A percentile compares a stretch with the other conserved stretches of the same genome.
Conservation (phyloP, 2,797 vertebrate species). For the Gymnopithys bicolor region DNA sequence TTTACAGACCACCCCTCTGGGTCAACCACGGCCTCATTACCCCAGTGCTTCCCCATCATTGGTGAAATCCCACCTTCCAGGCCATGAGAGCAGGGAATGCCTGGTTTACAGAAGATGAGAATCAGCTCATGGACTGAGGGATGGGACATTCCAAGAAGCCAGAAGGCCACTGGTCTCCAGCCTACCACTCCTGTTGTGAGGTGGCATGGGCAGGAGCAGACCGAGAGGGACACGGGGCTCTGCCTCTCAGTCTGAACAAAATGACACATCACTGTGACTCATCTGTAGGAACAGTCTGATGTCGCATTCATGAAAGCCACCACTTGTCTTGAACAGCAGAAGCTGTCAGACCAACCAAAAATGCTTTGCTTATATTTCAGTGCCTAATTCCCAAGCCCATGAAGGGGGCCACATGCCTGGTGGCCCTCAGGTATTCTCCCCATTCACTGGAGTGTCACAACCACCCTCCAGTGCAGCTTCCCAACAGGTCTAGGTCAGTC, state of each 20-base stretch:
- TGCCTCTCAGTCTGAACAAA: background rate
- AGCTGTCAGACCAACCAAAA: background rate
- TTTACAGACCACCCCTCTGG: fast-evolving
- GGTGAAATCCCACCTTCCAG: background rate
- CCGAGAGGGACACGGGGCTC: background rate
- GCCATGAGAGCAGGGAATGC: background rate
- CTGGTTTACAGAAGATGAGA: background rate
- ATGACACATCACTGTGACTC: background rate
- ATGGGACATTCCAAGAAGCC: background rate
- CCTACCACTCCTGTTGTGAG: background rate
- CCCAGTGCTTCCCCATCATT: fast-evolving
- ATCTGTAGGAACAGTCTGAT: background rate
- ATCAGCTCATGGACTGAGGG: background rate
- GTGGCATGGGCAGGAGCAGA: background rate
- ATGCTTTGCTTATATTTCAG: background rate
- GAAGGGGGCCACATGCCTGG: fast-evolving
- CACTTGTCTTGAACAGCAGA: background rate
- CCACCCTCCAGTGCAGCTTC: background rate
- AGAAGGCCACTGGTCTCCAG: fast-evolving
- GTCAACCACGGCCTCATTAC: too few relatives aligned
- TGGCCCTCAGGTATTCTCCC: background rate
- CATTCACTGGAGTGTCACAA: background rate
- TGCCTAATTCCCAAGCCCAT: background rate
- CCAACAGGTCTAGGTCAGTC: background rate
- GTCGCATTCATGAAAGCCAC: background rate